phyloP scores from a whole-genome alignment of 2,113 vertebrate genomes.

The Zeus faber region DNA sequence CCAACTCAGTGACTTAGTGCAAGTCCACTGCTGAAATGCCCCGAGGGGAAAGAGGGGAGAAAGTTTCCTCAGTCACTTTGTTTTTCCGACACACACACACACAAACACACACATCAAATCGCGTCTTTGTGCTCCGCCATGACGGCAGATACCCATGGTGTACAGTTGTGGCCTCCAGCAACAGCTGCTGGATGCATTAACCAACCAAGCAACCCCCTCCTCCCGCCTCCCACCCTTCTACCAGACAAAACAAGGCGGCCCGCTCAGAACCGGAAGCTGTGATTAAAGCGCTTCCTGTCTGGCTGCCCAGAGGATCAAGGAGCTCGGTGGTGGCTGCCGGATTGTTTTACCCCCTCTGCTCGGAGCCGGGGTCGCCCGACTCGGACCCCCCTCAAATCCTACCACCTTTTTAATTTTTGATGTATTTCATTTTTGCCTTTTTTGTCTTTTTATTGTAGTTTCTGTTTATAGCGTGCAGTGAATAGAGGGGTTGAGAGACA shows the following conservation, averaged over 20 bases:
- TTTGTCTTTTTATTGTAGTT: no score
- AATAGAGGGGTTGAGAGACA: no score
- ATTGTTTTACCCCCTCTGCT: conserved; percentile 35
- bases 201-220: background rate
- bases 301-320: conserved; percentile 45
- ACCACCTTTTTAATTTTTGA: no score
- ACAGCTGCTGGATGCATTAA: conserved; percentile 59
- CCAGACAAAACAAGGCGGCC: conserved; percentile 66
- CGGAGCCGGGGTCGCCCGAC: no score
- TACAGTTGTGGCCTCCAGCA: conserved; percentile 3
- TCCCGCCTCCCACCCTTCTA: background rate
- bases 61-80: background rate
- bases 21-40: no score
- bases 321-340: conserved; percentile 13
- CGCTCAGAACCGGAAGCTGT: conserved; percentile 52
- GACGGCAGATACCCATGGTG: background rate
- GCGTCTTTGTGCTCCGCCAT: no score
- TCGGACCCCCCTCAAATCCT: no score
- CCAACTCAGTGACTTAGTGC: no score
- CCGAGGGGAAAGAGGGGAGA: background rate
- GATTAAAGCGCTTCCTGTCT: conserved; percentile 75
- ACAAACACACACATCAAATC: no score
- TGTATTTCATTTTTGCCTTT: no score
- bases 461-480: no score
- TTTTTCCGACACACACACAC: no score